Evolutionary conservation across 2,888 invertebrate genomes (phyloP).

Genomic region (Campaea margaritaria): DNA sequence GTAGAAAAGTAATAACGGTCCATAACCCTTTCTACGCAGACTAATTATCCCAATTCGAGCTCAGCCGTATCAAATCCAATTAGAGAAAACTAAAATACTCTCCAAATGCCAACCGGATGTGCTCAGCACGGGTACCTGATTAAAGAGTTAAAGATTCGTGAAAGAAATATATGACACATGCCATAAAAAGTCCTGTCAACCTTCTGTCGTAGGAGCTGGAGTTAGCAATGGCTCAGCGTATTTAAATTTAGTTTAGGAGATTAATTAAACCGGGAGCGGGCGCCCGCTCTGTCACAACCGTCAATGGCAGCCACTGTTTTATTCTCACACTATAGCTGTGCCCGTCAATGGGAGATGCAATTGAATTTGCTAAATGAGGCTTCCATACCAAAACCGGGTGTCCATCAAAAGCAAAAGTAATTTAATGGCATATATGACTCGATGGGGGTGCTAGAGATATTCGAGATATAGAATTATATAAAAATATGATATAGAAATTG

Average conservation of each 20-base stretch:
- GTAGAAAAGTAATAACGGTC: neutral
- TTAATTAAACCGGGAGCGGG: conserved; percentile 71
- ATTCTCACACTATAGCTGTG: conserved; percentile 63
- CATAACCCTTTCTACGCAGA: conserved; percentile 3
- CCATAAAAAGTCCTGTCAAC: conserved; percentile 52
- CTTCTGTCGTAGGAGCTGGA: conserved; percentile 51
- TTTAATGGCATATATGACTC: no score
- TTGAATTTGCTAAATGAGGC: conserved; percentile 80
- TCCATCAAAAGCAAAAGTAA: neutral
- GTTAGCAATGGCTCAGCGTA: conserved; percentile 60
- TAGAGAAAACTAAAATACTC: conserved; percentile 34
- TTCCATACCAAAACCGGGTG: conserved; percentile 45
- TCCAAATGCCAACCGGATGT: conserved; percentile 41
- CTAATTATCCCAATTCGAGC: conserved; percentile 11
- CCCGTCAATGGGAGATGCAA: conserved; percentile 72
- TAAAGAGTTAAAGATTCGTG: conserved; percentile 41
- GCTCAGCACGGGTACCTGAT: conserved; percentile 37
- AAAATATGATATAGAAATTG: no score
- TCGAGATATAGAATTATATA: no score
- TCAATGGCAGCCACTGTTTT: conserved; percentile 76
- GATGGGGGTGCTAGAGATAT: no score
- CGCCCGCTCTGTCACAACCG: conserved; percentile 69
- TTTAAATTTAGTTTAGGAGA: conserved; percentile 79
- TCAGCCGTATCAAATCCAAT: conserved; percentile 19
- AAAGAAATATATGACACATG: conserved; percentile 56